These are phyloP conservation scores for Brachypteracias leptosomus DNA, from an alignment of 2,113 vertebrate genomes.

Conservation along the genomic window DNA sequence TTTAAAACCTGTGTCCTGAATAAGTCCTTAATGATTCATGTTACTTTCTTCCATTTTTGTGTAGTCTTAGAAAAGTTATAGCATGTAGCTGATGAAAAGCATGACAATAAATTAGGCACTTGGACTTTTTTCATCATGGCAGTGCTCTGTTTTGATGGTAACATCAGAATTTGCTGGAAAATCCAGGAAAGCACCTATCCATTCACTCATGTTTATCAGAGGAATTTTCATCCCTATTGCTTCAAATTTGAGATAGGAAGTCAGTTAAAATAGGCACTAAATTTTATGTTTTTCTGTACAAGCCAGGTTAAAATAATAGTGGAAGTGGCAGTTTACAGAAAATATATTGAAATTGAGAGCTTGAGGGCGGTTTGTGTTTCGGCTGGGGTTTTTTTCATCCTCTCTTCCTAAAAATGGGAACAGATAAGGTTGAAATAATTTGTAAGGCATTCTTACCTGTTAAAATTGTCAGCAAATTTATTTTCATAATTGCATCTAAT, in stretches of 20 bases:
- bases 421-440: not conserved
- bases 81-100: not conserved
- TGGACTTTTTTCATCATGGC: not conserved
- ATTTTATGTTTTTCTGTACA: accelerated
- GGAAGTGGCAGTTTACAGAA: not conserved
- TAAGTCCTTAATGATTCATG: not conserved
- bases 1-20: not conserved
- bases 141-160: not conserved
- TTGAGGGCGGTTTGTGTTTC: accelerated
- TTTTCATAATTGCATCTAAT: not conserved
- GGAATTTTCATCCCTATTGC: not conserved
- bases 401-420: not conserved
- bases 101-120: not conserved
- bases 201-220: not conserved
- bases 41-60: not conserved
- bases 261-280: not conserved
- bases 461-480: not conserved
- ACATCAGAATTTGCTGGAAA: not conserved
- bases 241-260: not conserved
- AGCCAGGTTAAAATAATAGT: not conserved
- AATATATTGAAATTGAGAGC: not conserved
- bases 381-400: accelerated
- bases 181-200: not conserved
- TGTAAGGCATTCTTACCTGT: not conserved
- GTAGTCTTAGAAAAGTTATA: not conserved